Percentiles rank a stretch among this genome's conserved stretches.
These are phyloP conservation scores for Rhinolophus sinicus DNA, from an alignment of 2,113 vertebrate species.

Conservation along the genomic window DNA sequence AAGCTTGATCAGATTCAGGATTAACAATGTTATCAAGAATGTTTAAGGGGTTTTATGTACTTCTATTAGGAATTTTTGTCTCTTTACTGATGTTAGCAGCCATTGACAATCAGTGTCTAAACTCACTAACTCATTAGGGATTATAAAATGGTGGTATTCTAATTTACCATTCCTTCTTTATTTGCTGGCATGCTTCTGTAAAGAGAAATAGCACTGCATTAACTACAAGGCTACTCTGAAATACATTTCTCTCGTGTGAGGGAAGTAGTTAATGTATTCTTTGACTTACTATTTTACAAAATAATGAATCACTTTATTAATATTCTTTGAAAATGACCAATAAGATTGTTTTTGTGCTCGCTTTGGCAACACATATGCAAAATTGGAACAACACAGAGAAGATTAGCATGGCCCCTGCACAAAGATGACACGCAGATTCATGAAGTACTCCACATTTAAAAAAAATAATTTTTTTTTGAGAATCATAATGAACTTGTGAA, in stretches of 20 bases:
- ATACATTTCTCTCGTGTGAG: neutral
- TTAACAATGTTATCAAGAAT: neutral
- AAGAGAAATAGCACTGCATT: neutral
- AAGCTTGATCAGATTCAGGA: constrained; percentile 2
- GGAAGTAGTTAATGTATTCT: neutral
- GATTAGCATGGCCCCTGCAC: too few relatives aligned
- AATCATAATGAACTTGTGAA: neutral
- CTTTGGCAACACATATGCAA: too few relatives aligned
- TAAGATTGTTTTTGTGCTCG: neutral
- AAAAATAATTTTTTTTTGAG: neutral
- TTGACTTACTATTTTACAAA: constrained; percentile 24
- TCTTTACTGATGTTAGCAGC: neutral
- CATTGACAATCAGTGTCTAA: neutral
- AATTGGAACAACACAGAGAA: too few relatives aligned
- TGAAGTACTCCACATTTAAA: too few relatives aligned
- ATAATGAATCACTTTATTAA: neutral
- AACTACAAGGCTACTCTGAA: neutral
- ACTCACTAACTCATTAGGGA: neutral
- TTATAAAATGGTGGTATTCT: neutral
- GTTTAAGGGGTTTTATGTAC: neutral
- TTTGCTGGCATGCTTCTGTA: neutral
- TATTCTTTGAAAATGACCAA: neutral
- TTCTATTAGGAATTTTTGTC: neutral
- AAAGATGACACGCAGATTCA: too few relatives aligned
- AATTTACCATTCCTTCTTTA: neutral